Conservation (phyloP, 2,113 vertebrate genomes). For the Oenanthe oenanthe region DNA sequence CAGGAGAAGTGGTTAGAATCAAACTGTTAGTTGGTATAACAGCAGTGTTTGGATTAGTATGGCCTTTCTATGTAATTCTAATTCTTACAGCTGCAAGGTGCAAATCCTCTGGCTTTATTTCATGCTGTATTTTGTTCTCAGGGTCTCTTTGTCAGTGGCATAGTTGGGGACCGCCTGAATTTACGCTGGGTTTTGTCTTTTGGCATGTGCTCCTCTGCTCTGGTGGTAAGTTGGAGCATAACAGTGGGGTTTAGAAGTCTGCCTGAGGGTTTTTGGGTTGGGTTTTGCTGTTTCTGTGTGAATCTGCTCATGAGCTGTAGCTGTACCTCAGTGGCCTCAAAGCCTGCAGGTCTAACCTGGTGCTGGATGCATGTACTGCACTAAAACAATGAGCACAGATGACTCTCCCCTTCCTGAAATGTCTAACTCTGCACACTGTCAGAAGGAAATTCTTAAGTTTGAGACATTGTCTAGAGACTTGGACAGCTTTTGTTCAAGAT, state of each 20-base stretch:
- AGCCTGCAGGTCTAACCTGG: not conserved
- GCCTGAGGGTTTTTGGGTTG: not conserved
- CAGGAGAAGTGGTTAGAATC: not conserved
- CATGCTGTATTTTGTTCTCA: conserved; percentile 55
- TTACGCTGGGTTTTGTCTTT: conserved; percentile 91
- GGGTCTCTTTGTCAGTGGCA: conserved; percentile 93
- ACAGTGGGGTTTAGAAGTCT: not conserved
- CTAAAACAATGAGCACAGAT: not conserved
- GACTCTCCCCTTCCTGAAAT: conserved; percentile 8
- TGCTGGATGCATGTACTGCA: not conserved
- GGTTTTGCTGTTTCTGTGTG: not conserved
- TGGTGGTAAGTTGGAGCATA: conserved; percentile 81
- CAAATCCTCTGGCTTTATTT: not conserved
- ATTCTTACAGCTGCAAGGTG: not conserved
- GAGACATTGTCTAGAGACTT: not conserved
- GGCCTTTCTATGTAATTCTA: not conserved
- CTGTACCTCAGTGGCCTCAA: not conserved
- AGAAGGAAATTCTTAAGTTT: not conserved
- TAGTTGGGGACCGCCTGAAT: conserved; percentile 90
- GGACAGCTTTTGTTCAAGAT: not conserved
- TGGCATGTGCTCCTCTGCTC: conserved; percentile 93
- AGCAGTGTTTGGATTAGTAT: not conserved
- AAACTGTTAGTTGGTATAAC: not conserved
- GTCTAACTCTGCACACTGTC: not conserved
- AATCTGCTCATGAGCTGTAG: not conserved